phyloP scores from a whole-genome alignment of 2,113 vertebrate genomes.

The Camelus dromedarius region DNA sequence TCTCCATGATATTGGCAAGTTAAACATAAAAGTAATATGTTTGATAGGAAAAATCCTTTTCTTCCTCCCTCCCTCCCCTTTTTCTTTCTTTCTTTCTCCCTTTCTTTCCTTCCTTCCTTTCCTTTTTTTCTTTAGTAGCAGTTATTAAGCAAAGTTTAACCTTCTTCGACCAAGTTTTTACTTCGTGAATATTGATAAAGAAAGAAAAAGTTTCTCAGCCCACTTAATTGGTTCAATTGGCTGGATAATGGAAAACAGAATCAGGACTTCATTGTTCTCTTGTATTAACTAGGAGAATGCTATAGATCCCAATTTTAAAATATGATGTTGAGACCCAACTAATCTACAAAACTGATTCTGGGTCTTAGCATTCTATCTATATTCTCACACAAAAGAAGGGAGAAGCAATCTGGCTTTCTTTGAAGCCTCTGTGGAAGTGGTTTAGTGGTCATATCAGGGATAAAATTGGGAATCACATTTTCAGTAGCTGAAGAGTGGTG shows the following conservation, averaged over 20 bases:
- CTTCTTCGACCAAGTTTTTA: not conserved
- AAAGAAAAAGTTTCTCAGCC: not conserved
- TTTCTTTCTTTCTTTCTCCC: not conserved
- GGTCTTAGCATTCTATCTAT: not conserved
- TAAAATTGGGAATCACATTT: constrained; percentile 9
- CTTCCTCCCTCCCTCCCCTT: not conserved
- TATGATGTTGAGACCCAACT: not conserved
- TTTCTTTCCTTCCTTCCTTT: no score
- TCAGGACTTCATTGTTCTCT: not conserved
- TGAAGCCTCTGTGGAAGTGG: not conserved
- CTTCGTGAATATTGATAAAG: not conserved
- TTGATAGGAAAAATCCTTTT: not conserved
- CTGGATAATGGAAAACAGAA: constrained; percentile 33
- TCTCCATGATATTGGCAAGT: not conserved
- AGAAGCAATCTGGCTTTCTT: not conserved
- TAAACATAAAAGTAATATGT: not conserved
- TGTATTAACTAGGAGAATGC: not conserved
- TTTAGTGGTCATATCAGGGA: not conserved
- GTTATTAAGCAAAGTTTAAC: not conserved
- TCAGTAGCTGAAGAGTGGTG: not conserved
- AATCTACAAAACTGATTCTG: constrained; percentile 3
- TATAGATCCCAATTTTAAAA: not conserved
- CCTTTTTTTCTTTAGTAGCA: not conserved
- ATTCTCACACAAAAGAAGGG: not conserved
- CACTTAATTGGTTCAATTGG: not conserved